Evolutionary conservation across 2,888 invertebrate species (phyloP).

Genomic region (Punctoribates punctum): DNA sequence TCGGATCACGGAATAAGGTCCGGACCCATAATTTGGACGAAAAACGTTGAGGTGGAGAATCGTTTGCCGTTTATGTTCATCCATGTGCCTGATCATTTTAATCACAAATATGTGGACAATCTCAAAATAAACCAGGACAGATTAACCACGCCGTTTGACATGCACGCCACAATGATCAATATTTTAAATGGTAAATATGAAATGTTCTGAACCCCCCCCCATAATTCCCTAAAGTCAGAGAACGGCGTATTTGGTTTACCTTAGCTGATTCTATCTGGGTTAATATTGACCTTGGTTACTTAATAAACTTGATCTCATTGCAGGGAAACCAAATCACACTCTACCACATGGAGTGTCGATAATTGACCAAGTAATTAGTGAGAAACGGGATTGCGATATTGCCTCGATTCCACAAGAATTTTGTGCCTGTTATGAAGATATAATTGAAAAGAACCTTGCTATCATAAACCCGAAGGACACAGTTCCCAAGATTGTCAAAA

Average conservation of each 20-base stretch:
- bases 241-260: too few relatives aligned
- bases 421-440: slow-evolving; percentile 51
- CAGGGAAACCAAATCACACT: too few relatives aligned
- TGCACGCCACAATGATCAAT: slow-evolving; percentile 53
- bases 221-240: neutral
- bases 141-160: slow-evolving; percentile 55
- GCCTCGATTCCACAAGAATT: neutral
- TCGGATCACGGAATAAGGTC: slow-evolving; percentile 89
- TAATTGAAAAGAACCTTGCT: slow-evolving; percentile 61
- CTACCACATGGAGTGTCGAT: too few relatives aligned
- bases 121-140: slow-evolving; percentile 52
- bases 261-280: too few relatives aligned
- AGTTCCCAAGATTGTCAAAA: too few relatives aligned
- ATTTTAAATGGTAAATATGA: slow-evolving; percentile 47
- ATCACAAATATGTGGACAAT: slow-evolving; percentile 50
- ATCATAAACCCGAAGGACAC: too few relatives aligned
- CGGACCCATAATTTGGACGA: slow-evolving; percentile 77
- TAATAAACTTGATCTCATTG: neutral
- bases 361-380: too few relatives aligned
- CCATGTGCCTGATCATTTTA: slow-evolving; percentile 50
- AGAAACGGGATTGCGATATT: neutral
- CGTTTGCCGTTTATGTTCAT: slow-evolving; percentile 54
- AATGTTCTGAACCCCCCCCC: neutral
- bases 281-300: too few relatives aligned
- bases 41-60: too few relatives aligned